phyloP scores from a whole-genome alignment of 1,140 invertebrate genomes.

The Aporrectodea caliginosa region DNA sequence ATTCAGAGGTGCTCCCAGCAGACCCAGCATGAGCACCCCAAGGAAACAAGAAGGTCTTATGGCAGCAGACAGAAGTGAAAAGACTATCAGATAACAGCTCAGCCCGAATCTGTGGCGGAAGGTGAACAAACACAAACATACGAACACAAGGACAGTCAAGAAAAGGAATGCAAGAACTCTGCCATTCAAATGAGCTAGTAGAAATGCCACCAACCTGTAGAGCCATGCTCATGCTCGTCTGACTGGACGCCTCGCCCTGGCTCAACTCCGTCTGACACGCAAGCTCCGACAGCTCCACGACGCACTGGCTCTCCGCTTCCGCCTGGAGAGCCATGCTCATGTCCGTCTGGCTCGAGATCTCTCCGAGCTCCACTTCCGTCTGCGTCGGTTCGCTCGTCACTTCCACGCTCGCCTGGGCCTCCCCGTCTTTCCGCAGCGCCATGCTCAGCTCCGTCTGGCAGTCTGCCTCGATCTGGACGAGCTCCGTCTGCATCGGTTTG shows the following conservation, averaged over 20 bases:
- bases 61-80: too few relatives aligned
- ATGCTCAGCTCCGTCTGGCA: constrained; percentile 11
- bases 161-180: too few relatives aligned
- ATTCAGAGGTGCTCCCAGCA: too few relatives aligned
- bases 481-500: constrained; percentile 10
- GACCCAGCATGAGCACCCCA: too few relatives aligned
- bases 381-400: not conserved
- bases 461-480: not conserved
- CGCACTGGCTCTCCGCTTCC: constrained; percentile 10
- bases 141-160: too few relatives aligned
- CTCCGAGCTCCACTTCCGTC: not conserved
- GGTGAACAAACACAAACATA: too few relatives aligned
- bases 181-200: too few relatives aligned
- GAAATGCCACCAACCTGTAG: too few relatives aligned
- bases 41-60: too few relatives aligned
- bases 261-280: constrained; percentile 15
- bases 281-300: constrained; percentile 8
- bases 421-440: not conserved
- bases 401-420: constrained; percentile 11
- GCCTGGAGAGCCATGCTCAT: not conserved
- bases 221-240: constrained; percentile 1
- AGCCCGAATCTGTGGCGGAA: too few relatives aligned
- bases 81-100: too few relatives aligned
- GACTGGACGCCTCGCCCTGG: not conserved
- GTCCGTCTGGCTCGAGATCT: not conserved